A percentile compares a stretch with the other conserved stretches of the same genome.
Evolutionary conservation across 2,888 invertebrate genomes (phyloP).

Genomic region (Synergus laeviventris): DNA sequence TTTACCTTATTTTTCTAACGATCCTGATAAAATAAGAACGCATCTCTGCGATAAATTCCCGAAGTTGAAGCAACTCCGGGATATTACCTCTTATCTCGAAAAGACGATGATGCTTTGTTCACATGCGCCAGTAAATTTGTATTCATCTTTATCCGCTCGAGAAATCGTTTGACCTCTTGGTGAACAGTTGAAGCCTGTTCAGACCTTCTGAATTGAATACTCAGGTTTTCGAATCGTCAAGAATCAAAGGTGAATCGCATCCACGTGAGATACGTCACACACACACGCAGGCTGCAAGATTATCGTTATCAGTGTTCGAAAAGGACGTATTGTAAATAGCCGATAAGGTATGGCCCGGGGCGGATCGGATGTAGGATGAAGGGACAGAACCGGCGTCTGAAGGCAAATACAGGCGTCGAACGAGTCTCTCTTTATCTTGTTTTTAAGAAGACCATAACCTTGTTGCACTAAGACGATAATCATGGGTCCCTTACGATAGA

Average conservation of each 20-base stretch:
- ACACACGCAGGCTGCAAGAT: neutral
- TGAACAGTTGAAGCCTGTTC: slow-evolving; percentile 14
- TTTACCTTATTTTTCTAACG: slow-evolving; percentile 9
- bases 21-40: slow-evolving; percentile 22
- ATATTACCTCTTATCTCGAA: neutral
- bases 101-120: slow-evolving; percentile 1
- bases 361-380: neutral
- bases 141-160: slow-evolving; percentile 16
- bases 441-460: slow-evolving; percentile 26
- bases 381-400: neutral
- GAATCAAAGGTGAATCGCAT: slow-evolving; percentile 16
- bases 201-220: slow-evolving; percentile 6
- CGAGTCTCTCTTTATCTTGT: slow-evolving; percentile 27
- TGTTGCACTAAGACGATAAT: slow-evolving; percentile 36
- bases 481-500: slow-evolving; percentile 34
- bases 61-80: neutral
- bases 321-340: neutral
- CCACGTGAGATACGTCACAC: neutral
- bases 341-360: neutral
- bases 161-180: slow-evolving; percentile 10
- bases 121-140: slow-evolving; percentile 3
- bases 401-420: slow-evolving; percentile 26
- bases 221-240: slow-evolving; percentile 10
- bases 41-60: slow-evolving; percentile 1
- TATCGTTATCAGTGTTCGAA: neutral